Conservation (phyloP, 2,888 invertebrate genomes). For the Cataglyphis livida region DNA sequence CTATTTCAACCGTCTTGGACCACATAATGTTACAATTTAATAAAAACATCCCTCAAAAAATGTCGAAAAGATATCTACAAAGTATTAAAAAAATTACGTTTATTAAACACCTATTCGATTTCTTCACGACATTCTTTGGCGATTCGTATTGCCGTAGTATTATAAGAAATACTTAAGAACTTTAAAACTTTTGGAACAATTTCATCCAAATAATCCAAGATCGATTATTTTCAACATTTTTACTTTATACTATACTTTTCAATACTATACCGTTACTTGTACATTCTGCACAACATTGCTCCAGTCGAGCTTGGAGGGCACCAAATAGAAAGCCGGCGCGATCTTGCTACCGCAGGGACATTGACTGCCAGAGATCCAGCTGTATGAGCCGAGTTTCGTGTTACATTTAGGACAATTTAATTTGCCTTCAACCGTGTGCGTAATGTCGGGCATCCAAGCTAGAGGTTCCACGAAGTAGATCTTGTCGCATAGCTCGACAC, state of each 20-base stretch:
- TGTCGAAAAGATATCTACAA: not conserved
- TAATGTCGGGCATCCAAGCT: constrained; percentile 94
- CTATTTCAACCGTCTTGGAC: constrained; percentile 1
- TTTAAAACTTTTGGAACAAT: not conserved
- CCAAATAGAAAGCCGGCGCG: constrained; percentile 96
- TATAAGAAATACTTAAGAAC: not conserved
- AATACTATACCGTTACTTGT: constrained; percentile 90
- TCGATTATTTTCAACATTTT: constrained; percentile 14
- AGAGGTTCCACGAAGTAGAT: constrained; percentile 96
- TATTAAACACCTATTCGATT: not conserved
- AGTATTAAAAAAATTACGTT: constrained; percentile 1
- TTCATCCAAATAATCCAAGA: constrained; percentile 38
- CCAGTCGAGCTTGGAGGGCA: constrained; percentile 96
- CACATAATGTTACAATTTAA: constrained; percentile 23
- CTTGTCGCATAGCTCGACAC: constrained; percentile 88
- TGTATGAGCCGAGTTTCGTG: constrained; percentile 95
- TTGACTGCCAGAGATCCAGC: constrained; percentile 94
- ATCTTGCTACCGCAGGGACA: constrained; percentile 96
- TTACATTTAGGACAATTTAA: constrained; percentile 94
- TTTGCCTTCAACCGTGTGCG: constrained; percentile 92
- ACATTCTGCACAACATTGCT: constrained; percentile 95
- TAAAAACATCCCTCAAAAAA: constrained; percentile 16
- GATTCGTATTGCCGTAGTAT: not conserved
- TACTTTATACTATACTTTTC: not conserved
- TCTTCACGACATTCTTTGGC: not conserved